A percentile compares a stretch with the other conserved stretches of the same genome.
Evolutionary conservation across 2,797 vertebrate genomes (phyloP).

Genomic region (Syngnathus rostellatus): DNA sequence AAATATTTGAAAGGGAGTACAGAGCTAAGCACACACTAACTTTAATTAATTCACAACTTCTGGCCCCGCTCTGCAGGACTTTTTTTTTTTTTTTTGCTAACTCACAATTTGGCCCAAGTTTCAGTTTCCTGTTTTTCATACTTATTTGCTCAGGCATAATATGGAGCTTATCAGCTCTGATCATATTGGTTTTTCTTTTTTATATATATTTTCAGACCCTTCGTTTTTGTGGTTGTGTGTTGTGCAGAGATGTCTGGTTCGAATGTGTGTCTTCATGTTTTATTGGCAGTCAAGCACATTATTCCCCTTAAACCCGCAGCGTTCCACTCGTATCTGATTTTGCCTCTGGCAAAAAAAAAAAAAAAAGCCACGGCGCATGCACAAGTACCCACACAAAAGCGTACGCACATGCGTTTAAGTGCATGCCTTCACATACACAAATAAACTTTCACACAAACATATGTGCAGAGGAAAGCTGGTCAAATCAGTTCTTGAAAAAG

Average conservation of each 20-base stretch:
- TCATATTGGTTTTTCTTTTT: too few species aligned
- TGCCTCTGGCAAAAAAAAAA: slow-evolving; percentile 44
- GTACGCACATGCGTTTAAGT: slow-evolving; percentile 5
- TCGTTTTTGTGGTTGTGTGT: slow-evolving; percentile 5
- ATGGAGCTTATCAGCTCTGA: too few species aligned
- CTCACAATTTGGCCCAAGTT: slow-evolving; percentile 19
- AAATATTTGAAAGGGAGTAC: slow-evolving; percentile 45
- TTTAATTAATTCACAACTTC: slow-evolving; percentile 42
- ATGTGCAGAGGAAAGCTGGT: slow-evolving; percentile 28
- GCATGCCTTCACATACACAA: slow-evolving; percentile 11
- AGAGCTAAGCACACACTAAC: slow-evolving; percentile 42
- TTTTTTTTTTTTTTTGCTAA: slow-evolving; percentile 12
- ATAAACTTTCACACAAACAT: neutral
- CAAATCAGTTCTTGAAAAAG: slow-evolving; percentile 48
- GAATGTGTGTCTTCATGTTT: slow-evolving; percentile 71
- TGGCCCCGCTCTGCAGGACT: slow-evolving; percentile 18
- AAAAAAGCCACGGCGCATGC: slow-evolving; percentile 24
- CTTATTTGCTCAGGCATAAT: too few species aligned
- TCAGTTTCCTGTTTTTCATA: neutral
- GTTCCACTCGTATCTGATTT: slow-evolving; percentile 70
- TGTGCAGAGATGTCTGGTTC: slow-evolving; percentile 45
- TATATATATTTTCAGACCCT: too few species aligned
- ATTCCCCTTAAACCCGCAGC: slow-evolving; percentile 61
- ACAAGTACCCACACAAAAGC: slow-evolving; percentile 2
- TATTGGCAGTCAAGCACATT: slow-evolving; percentile 66